Evolutionary conservation across 2,113 vertebrate species (phyloP), one percentile per base, ranked within the genome.

Genomic region (Chaetodon trifascialis): DNA sequence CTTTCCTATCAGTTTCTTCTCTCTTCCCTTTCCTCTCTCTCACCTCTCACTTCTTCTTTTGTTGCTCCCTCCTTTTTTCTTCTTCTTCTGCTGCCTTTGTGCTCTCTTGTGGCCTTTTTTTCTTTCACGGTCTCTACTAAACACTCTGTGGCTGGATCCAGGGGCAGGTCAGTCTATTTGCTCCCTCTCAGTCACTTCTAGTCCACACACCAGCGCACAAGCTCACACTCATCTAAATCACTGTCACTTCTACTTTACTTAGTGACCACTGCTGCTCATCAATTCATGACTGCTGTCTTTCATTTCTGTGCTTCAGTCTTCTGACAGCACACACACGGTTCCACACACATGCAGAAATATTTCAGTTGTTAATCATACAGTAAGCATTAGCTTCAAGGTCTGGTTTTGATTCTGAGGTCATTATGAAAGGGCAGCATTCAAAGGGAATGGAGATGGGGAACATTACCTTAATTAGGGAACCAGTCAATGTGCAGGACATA

Each of bases 391-490:
- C 46, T 68, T 65, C 21, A 34, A 73, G 67, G 87, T 83, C 83
- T 89, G 87, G 14, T 84, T 83, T 74, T 82, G 54, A 79, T 91
- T 89, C 74, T 60, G 54, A 65, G 55, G 79, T 51, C 69, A 75
- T 78, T 78, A 67, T 16, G 6, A 49, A 23, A 49, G 49, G 55
- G 15, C 46, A 47, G 1, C 19, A 63, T 73, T 69, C 34, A 63
- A 38, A 78, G 66, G 63, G 56, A 84, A 46, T 47, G 47, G 58
- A 73, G 49, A 59, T 23, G 59, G 55, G 74, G 46, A 17, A 67
- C 46, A 59, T 78, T 62, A 72, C 15, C 51, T 62, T 64, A 65
- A 76, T 76, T 36, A 55, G 21, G 23, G 46, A 1, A 19, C 19
- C 49, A 14, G 80, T 82, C 73, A 70, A 63, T 74, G 82, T 34